Conservation (phyloP, 1,140 invertebrate species). For the Palaemon carinicauda region DNA sequence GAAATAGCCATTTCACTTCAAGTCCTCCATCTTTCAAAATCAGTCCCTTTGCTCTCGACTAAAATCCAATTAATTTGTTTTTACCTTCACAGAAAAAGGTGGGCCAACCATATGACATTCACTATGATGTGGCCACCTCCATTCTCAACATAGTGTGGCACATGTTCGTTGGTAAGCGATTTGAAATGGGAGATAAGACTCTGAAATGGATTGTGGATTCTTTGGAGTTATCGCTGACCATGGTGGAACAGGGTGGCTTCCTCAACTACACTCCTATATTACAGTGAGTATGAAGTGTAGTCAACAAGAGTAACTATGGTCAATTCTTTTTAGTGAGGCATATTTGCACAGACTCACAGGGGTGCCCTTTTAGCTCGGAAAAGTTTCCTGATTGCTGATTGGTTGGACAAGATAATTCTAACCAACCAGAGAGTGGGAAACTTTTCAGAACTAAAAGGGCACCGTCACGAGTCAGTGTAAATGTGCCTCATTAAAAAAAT, state of each 20-base stretch:
- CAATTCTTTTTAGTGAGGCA: too few relatives aligned
- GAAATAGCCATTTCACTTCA: too few relatives aligned
- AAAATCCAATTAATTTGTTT: background rate
- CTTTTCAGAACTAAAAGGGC: too few relatives aligned
- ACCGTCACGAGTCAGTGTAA: too few relatives aligned
- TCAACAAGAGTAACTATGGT: background rate
- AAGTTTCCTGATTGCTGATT: too few relatives aligned
- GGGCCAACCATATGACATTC: constrained; percentile 40
- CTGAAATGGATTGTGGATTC: constrained; percentile 53
- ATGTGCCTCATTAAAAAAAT: too few relatives aligned
- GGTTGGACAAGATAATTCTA: too few relatives aligned
- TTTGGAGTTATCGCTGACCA: constrained; percentile 42
- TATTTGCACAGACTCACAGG: too few relatives aligned
- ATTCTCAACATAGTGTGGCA: constrained; percentile 61
- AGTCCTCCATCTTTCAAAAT: background rate
- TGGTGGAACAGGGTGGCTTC: constrained; percentile 56
- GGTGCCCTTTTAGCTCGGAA: too few relatives aligned
- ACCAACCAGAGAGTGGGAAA: too few relatives aligned
- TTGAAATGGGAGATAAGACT: constrained; percentile 43
- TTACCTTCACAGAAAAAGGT: constrained; percentile 30
- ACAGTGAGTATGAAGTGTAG: constrained; percentile 24
- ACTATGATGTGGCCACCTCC: constrained; percentile 52
- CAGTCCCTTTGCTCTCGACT: background rate
- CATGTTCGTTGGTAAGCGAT: constrained; percentile 53
- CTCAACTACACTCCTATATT: constrained; percentile 51